Evolutionary conservation across 2,888 invertebrate species (phyloP), one percentile per base, ranked within the genome.

Genomic region (Drepanosiphum platanoidis): DNA sequence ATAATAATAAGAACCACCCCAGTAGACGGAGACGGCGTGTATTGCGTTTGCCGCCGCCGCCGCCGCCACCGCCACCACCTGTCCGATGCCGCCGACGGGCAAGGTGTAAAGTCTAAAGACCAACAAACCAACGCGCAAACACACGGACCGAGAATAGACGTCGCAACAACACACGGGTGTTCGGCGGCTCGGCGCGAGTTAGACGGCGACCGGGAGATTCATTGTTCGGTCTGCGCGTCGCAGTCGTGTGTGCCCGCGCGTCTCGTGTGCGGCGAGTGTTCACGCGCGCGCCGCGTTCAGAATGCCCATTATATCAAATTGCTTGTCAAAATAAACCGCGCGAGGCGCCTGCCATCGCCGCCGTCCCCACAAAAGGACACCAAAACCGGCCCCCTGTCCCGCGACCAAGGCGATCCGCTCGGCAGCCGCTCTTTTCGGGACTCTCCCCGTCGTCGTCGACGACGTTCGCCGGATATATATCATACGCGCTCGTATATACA

Each of bases 301-400:
- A 70, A 84, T 52, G 75, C 74, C 75, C 66, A 83, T 83, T 83
- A 83, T 75, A 75, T 83, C 83, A 83, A 77, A 84, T 84, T 77
- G 84, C 84, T 84, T 84, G 84, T 84, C 84, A 84, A 84, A 84
- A 84, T 84, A 84, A 84, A 84, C 84, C 75, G 68, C 75, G 84
- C 32, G 68, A 58, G 84, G 58, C 66, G 83, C 83, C 74, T 82
- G 64, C 64, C 13, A 61, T 34, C 79, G 79, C 74, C 64, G 83
- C 66, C 80, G 80, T 18, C 46, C 52, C 64, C n/a, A 75, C 83
- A 66, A 75, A 80, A 75, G 83, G 74, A 75, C 74, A 75, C 66
- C 75, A 74, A 32, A 58, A 79, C 27, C 78, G 66, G 27, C 42
- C 82, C 15, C 9, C 42, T 71, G 82, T 46, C 52, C 11, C 64